Evolutionary conservation across 92 coral and sea anemone genomes (phyloP).

Genomic region (Blastomussa wellsi): DNA sequence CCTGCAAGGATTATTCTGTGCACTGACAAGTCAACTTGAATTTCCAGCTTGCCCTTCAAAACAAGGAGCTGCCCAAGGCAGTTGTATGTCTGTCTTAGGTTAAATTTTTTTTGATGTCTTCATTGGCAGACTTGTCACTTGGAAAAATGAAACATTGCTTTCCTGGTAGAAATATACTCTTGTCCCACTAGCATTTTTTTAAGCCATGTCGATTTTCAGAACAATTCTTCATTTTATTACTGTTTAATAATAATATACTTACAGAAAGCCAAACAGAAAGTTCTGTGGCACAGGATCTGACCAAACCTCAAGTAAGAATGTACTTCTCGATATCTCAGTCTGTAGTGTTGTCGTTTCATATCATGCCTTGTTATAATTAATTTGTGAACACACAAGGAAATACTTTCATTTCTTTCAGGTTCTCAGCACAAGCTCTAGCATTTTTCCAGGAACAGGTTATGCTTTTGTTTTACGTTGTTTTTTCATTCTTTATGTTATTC

Average conservation of each 20-base stretch:
- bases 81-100: too few relatives aligned
- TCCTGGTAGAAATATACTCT: too few relatives aligned
- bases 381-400: neutral
- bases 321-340: neutral
- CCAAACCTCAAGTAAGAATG: constrained; percentile 27
- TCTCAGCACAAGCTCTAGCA: constrained; percentile 59
- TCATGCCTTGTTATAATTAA: neutral
- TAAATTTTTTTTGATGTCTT: too few relatives aligned
- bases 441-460: constrained; percentile 67
- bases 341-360: constrained; percentile 16
- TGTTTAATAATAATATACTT: neutral
- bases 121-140: too few relatives aligned
- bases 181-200: too few relatives aligned
- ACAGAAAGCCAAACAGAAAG: constrained; percentile 39
- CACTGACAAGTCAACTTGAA: too few relatives aligned
- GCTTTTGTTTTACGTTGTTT: neutral
- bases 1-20: too few relatives aligned
- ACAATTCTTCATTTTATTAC: too few relatives aligned
- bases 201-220: too few relatives aligned
- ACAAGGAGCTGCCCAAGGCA: too few relatives aligned
- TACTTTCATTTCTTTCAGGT: constrained; percentile 29
- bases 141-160: too few relatives aligned
- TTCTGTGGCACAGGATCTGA: constrained; percentile 22
- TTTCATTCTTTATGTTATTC: neutral
- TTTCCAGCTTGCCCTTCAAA: too few relatives aligned